Percentiles rank a stretch among this genome's conserved stretches.
These are phyloP conservation scores for Pyrocoelia pectoralis DNA, from an alignment of 2,888 invertebrate species.

Conservation along the genomic window DNA sequence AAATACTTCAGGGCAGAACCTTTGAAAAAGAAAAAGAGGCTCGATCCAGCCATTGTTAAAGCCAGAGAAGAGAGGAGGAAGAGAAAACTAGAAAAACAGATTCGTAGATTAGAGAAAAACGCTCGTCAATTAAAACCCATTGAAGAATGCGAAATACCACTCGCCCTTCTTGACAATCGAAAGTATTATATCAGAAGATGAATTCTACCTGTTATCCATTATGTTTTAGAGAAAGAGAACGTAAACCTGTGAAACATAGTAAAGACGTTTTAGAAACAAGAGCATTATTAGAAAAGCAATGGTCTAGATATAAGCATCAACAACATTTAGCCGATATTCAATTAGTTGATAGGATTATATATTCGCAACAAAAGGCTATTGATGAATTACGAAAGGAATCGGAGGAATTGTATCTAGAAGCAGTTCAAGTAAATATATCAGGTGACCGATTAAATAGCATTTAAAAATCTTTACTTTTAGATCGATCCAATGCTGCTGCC, in stretches of 20 bases:
- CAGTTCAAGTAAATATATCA: constrained; percentile 77
- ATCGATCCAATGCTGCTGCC: constrained; percentile 77
- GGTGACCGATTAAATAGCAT: too few species aligned
- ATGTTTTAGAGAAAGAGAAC: constrained; percentile 61
- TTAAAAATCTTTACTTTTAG: constrained; percentile 63
- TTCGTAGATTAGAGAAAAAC: constrained; percentile 80
- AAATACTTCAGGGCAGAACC: constrained; percentile 78
- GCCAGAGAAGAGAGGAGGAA: constrained; percentile 83
- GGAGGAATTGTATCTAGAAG: constrained; percentile 86
- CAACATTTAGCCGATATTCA: constrained; percentile 72
- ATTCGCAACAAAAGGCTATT: constrained; percentile 80
- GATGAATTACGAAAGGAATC: constrained; percentile 82
- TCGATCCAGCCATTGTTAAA: constrained; percentile 83
- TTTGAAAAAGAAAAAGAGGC: constrained; percentile 85
- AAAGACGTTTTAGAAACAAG: constrained; percentile 70
- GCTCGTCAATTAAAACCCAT: constrained; percentile 88
- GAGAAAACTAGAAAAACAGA: constrained; percentile 87
- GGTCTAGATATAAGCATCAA: constrained; percentile 74
- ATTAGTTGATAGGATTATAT: constrained; percentile 73
- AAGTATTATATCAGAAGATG: constrained; percentile 61
- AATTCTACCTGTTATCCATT: background rate
- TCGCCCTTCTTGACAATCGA: constrained; percentile 70
- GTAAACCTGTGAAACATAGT: constrained; percentile 62
- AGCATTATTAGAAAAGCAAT: constrained; percentile 74
- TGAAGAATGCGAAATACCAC: constrained; percentile 82